These are phyloP conservation scores for Heliconius himera DNA, from an alignment of 1,140 invertebrate species.

Conservation along the genomic window DNA sequence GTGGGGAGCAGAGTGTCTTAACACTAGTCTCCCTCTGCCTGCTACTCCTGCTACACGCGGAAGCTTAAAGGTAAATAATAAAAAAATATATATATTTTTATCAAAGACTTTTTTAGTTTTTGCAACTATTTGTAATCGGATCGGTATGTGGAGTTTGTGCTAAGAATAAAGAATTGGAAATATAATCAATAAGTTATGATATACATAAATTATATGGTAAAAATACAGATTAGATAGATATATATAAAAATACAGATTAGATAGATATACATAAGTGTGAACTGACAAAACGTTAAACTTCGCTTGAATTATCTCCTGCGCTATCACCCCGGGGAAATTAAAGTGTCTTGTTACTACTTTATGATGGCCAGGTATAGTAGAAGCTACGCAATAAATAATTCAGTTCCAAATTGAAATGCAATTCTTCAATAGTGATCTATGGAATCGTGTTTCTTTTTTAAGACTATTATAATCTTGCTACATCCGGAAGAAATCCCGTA, in stretches of 20 bases:
- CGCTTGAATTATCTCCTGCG: constrained; percentile 74
- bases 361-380: constrained; percentile 68
- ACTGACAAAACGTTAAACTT: constrained; percentile 78
- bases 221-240: not conserved
- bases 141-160: not conserved
- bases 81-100: too few species aligned
- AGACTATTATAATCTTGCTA: constrained; percentile 14
- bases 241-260: not conserved
- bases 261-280: constrained; percentile 38
- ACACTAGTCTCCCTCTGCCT: too few species aligned
- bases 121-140: too few species aligned
- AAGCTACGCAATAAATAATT: constrained; percentile 67
- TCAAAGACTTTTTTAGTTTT: too few species aligned
- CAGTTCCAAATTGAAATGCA: constrained; percentile 58
- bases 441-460: constrained; percentile 29
- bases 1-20: too few species aligned
- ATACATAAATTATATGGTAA: not conserved
- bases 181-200: not conserved
- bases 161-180: not conserved
- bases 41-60: too few species aligned
- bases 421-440: constrained; percentile 47
- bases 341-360: constrained; percentile 77
- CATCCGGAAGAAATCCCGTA: not conserved
- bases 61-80: too few species aligned
- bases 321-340: constrained; percentile 74